These are phyloP conservation scores for Strix uralensis DNA, from an alignment of 2,113 vertebrate genomes.

Conservation along the genomic window DNA sequence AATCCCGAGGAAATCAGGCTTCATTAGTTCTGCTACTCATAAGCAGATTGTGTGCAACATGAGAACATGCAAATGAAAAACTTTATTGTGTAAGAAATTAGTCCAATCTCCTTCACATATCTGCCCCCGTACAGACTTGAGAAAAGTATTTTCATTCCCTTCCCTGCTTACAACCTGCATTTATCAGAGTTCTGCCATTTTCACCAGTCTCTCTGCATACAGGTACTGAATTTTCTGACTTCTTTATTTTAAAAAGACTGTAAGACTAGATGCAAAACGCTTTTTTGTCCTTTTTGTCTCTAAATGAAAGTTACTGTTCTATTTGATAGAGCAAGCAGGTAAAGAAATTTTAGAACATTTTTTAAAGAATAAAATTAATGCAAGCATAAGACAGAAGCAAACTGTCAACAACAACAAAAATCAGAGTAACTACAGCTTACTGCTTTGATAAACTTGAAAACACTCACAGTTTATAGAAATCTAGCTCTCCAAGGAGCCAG, in stretches of 20 bases:
- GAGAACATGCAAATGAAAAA: not conserved
- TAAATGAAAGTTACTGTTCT: not conserved
- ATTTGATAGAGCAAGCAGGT: not conserved
- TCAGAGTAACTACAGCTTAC: not conserved
- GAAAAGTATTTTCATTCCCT: not conserved
- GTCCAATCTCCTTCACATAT: not conserved
- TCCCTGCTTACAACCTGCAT: not conserved
- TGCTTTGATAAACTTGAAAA: conserved; percentile 40
- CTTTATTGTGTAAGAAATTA: not conserved
- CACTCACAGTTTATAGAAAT: conserved; percentile 46
- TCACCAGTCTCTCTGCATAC: not conserved
- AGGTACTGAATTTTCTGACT: not conserved
- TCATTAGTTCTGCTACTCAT: not conserved
- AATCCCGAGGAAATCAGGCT: not conserved
- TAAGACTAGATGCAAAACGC: not conserved
- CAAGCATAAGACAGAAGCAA: not conserved
- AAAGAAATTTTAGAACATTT: not conserved
- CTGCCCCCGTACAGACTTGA: not conserved
- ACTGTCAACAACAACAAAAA: not conserved
- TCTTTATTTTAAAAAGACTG: not conserved
- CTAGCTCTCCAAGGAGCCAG: conserved; percentile 38
- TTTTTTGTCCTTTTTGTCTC: not conserved
- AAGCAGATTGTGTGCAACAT: not conserved
- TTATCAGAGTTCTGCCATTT: not conserved
- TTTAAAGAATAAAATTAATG: not conserved